phyloP scores from a whole-genome alignment of 2,113 vertebrate genomes.

The Sorex fumeus region DNA sequence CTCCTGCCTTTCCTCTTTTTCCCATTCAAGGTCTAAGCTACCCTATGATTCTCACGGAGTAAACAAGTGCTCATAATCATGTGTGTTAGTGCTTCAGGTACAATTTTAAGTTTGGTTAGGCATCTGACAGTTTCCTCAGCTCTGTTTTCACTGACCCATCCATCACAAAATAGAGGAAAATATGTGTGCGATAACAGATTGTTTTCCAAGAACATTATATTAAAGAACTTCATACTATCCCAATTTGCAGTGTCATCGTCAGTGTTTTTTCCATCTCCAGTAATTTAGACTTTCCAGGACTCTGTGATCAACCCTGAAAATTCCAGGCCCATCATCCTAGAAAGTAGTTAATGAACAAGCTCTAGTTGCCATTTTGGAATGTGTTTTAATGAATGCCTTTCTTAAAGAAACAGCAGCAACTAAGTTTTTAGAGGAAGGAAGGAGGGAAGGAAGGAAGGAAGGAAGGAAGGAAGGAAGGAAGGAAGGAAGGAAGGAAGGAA shows the following conservation, averaged over 20 bases:
- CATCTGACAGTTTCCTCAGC: background rate
- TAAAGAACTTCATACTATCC: background rate
- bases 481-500: too few species aligned
- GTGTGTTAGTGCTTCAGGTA: background rate
- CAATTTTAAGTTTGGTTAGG: background rate
- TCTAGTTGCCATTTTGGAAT: background rate
- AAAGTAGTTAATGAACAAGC: background rate
- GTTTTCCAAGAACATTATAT: too few species aligned
- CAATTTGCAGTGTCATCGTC: background rate
- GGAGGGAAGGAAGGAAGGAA: too few species aligned
- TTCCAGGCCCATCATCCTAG: background rate
- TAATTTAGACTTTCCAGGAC: background rate
- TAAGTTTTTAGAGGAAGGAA: background rate
- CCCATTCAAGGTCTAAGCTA: background rate
- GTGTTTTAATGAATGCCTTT: background rate
- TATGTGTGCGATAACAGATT: background rate
- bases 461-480: too few species aligned
- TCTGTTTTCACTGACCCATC: background rate
- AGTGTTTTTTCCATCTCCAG: background rate
- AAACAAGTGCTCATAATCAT: background rate
- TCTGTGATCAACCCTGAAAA: background rate
- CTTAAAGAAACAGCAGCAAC: background rate
- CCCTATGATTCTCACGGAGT: background rate
- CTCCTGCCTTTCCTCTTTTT: background rate
- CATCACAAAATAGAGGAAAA: background rate